Evolutionary conservation across 1,140 invertebrate genomes (phyloP).

Genomic region (Stegodyphus mimosarum): DNA sequence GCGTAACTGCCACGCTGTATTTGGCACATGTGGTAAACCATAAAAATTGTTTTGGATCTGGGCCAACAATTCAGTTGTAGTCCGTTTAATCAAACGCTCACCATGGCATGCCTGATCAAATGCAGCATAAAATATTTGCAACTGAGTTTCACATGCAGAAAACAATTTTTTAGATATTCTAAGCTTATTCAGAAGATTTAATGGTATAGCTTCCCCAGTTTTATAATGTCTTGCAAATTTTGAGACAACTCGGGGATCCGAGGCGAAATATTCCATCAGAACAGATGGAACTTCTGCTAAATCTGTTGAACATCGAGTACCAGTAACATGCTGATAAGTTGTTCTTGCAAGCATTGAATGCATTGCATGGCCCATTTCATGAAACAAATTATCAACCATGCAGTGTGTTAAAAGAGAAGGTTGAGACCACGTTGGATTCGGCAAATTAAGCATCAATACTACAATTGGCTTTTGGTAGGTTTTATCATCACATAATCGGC

Average conservation of each 20-base stretch:
- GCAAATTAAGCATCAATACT: constrained; percentile 91
- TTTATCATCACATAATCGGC: constrained; percentile 82
- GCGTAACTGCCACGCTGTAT: constrained; percentile 95
- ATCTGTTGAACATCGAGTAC: constrained; percentile 96
- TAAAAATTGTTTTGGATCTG: constrained; percentile 87
- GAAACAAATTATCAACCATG: constrained; percentile 96
- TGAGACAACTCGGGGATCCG: constrained; percentile 84
- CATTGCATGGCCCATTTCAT: constrained; percentile 99
- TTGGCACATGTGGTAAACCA: constrained; percentile 84
- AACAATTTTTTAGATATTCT: constrained; percentile 88
- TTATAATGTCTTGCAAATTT: constrained; percentile 92
- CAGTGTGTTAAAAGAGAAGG: constrained; percentile 85
- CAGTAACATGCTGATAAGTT: constrained; percentile 95
- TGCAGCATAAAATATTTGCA: constrained; percentile 88
- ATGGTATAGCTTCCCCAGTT: constrained; percentile 85
- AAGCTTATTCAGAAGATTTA: constrained; percentile 79
- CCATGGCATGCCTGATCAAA: constrained; percentile 92
- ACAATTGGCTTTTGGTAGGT: constrained; percentile 84
- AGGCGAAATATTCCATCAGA: constrained; percentile 97
- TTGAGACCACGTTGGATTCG: constrained; percentile 72
- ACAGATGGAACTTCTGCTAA: constrained; percentile 98
- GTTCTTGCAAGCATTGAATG: constrained; percentile 98
- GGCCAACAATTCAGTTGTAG: constrained; percentile 81
- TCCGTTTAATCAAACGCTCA: constrained; percentile 63
- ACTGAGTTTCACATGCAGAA: constrained; percentile 88